Evolutionary conservation across 1,140 invertebrate genomes (phyloP).

Genomic region (Apis mellifera): DNA sequence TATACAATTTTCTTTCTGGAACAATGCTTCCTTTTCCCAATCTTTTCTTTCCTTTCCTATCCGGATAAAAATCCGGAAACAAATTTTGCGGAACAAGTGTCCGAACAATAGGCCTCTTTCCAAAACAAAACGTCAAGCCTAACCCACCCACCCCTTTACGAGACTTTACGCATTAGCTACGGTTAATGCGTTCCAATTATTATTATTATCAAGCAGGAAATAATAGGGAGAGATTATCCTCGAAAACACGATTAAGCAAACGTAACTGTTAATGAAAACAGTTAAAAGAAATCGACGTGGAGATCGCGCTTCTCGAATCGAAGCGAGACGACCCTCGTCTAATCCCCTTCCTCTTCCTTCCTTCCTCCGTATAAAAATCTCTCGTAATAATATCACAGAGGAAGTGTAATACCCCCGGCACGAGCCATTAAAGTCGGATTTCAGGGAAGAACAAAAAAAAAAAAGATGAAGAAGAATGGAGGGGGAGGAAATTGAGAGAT

Average conservation of each 20-base stretch:
- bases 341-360: background rate
- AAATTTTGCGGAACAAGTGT: background rate
- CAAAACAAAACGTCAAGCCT: background rate
- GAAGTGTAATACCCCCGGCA: constrained; percentile 22
- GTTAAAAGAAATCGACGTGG: background rate
- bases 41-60: no score
- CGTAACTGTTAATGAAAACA: constrained; percentile 36
- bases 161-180: background rate
- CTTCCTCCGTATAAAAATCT: constrained; percentile 7
- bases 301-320: background rate
- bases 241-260: constrained; percentile 27
- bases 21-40: no score
- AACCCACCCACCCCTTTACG: background rate
- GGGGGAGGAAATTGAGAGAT: background rate
- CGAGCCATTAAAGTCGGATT: constrained; percentile 46
- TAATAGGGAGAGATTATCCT: constrained; percentile 11
- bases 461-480: no score
- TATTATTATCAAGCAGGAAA: constrained; percentile 11
- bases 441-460: constrained; percentile 5
- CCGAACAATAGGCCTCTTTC: no score
- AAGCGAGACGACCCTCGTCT: background rate
- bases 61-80: background rate
- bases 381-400: constrained; percentile 35
- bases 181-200: constrained; percentile 8
- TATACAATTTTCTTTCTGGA: no score